Conservation (phyloP, 2,888 invertebrate species). For the Drosophila mulleri region DNA sequence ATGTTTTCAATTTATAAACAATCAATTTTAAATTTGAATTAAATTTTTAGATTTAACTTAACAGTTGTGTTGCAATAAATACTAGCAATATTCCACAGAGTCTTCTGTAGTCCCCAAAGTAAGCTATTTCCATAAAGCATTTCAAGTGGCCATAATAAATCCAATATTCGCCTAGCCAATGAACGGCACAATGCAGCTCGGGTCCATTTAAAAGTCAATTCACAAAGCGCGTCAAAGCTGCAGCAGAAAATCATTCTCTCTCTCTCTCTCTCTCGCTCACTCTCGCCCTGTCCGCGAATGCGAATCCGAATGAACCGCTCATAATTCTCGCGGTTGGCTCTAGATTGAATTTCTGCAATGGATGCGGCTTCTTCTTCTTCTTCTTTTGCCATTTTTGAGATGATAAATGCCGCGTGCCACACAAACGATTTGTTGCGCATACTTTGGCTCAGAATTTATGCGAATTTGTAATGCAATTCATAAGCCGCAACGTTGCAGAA, state of each 20-base stretch:
- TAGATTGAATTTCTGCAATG: slow-evolving; percentile 69
- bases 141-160: slow-evolving; percentile 61
- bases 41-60: no score
- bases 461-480: slow-evolving; percentile 81
- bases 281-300: background rate
- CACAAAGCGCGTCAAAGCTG: slow-evolving; percentile 54
- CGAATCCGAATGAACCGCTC: slow-evolving; percentile 33
- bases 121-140: slow-evolving; percentile 47
- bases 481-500: slow-evolving; percentile 61
- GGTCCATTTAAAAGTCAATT: slow-evolving; percentile 69
- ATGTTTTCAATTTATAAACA: no score
- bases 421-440: slow-evolving; percentile 78
- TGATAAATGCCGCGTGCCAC: slow-evolving; percentile 71
- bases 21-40: no score
- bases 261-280: background rate
- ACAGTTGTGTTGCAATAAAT: background rate
- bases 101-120: background rate
- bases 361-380: slow-evolving; percentile 52
- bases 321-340: slow-evolving; percentile 65
- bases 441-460: slow-evolving; percentile 74
- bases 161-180: slow-evolving; percentile 40
- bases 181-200: slow-evolving; percentile 46
- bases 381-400: slow-evolving; percentile 21
- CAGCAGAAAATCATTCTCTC: slow-evolving; percentile 41
- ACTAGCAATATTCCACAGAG: background rate